Base-by-base conservation (phyloP, 1,140 invertebrate genomes). In the Drosophila auraria region DNA sequence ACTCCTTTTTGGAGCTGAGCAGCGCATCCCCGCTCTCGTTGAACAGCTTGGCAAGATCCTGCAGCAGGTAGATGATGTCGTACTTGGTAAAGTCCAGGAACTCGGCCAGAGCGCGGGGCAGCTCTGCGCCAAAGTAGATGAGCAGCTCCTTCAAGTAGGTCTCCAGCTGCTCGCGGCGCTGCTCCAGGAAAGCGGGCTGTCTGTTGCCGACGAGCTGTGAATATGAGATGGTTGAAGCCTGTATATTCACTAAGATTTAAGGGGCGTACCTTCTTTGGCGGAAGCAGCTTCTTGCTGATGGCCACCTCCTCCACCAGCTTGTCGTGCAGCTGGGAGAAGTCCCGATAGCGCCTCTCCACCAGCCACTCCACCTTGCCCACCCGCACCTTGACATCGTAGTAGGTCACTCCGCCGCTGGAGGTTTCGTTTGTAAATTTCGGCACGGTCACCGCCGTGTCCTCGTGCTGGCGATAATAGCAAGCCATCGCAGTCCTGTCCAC, bases 291-390 rank as follows among this genome's bases (percentile, higher is more conserved):
- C 92, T 97, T 97, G 23, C 95, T 95, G 1, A 98, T 95, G 17
- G 97, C 95, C 91, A 97, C 95, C 77, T 97, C 96, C 5, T 23
- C 93, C 80, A 97, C 95, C 8, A 99, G 94, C 87, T 96, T 96
- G 15, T 97, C 96, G 91, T 99, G 97, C 6, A 99, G 94, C 47
- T 97, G 96, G 59, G 95, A 95, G 93, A 99, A 99, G 80, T 98
- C 97, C 89, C 95, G 97, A 93, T 98, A 99, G 56, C 98, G 95
- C 89, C 97, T 96, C 78, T 95, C 95, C 1, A 98, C 95, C 47
- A 94, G 95, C 98, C 98, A 99, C 51, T 95, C 94, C 73, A 97
- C 94, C 49, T 95, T 93, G 2, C 95, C 96, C 17, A 98, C 93
- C 53, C 93, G 94, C 33, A 97, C 94, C 78, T 94, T 93, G 38